phyloP scores from a whole-genome alignment of 1,140 invertebrate species.

The Magallana gigas region DNA sequence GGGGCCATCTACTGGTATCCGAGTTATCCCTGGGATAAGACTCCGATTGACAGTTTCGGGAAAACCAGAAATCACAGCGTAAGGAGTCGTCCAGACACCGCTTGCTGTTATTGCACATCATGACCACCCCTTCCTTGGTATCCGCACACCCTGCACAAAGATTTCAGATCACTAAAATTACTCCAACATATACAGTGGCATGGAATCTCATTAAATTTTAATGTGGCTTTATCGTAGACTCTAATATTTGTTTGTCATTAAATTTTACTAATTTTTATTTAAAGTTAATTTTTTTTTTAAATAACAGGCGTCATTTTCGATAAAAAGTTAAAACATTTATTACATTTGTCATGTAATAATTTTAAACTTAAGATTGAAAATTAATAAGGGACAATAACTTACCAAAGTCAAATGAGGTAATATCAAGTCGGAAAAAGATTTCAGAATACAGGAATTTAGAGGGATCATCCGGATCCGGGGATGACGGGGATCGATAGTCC shows the following conservation, averaged over 20 bases:
- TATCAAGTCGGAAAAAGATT: conserved; percentile 59
- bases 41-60: conserved; percentile 60
- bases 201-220: too few relatives aligned
- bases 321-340: background rate
- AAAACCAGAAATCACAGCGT: conserved; percentile 64
- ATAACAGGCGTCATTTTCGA: too few relatives aligned
- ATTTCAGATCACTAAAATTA: too few relatives aligned
- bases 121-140: conserved; percentile 40
- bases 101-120: conserved; percentile 63
- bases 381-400: background rate
- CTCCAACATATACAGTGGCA: too few relatives aligned
- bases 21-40: conserved; percentile 57
- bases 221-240: too few relatives aligned
- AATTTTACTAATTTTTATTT: too few relatives aligned
- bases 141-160: conserved; percentile 60
- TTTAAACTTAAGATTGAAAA: too few relatives aligned
- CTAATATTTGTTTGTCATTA: too few relatives aligned
- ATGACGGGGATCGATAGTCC: conserved; percentile 54
- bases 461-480: conserved; percentile 37
- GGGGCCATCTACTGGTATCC: conserved; percentile 53
- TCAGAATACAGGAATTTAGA: conserved; percentile 58
- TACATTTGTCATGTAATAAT: background rate
- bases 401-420: conserved; percentile 66
- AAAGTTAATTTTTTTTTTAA: too few relatives aligned
- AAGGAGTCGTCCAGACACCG: conserved; percentile 59